Base-by-base conservation (phyloP, 1,140 invertebrate genomes). In the Atta colombica region DNA sequence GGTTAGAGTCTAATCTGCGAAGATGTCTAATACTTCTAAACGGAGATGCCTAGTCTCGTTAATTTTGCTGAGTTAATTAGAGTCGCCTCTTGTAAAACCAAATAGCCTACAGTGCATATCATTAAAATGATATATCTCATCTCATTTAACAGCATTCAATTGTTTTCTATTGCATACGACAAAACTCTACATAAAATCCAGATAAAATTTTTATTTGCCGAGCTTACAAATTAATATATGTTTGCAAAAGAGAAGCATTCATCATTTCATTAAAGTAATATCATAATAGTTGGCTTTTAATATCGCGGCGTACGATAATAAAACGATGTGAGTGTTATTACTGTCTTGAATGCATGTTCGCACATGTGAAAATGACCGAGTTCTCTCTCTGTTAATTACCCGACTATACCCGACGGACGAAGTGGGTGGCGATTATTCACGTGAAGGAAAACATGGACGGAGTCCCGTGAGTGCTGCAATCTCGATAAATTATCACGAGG, bases 331-430 rank as follows among this genome's bases (percentile, higher is more conserved):
- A 31, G 61, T n/a, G 80, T 55, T 28, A 68, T 84, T 74, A 74
- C 69, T 18, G 55, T 75, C 69, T 81, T 25, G 28, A 84, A 51
- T 35, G n/a, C 80, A n/a, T 35, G 55, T 74, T 74, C 80, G 39
- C 68, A 55, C 68, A 61, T 12, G 21, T 69, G 21, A 58, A 84
- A 84, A 75, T 84, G 39, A 63, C 80, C 69, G 55, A 74, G 69
- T 84, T 75, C 58, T 39, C 58, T 84, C 69, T 8, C 58, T 63
- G 74, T 84, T 84, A 84, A 84, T 84, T 84, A 63, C 6, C n/a
- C 55, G 25, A 39, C 25, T 12, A 21, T 61, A 28, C 28, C 18
- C 77, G 18, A 35, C 68, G 14, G 49, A 21, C 78, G 53, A 35
- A 66, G 68, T 39, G 78, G 39, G n/a, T 12, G 12, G 25, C 53